phyloP scores from a whole-genome alignment of 64 coral and sea anemone genomes.

The Stichodactyla helianthus region DNA sequence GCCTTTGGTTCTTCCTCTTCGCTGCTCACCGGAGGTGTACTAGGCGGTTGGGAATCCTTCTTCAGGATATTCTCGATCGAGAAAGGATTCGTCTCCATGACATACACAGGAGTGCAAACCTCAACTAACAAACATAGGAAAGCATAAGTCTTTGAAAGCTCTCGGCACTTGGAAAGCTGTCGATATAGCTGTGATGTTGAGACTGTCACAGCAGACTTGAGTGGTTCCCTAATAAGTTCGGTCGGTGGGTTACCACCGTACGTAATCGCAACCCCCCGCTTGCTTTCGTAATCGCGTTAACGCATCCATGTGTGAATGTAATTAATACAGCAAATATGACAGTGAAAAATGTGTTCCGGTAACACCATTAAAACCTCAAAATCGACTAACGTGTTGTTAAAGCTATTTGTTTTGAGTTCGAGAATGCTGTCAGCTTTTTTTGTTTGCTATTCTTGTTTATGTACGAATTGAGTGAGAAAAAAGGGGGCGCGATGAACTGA shows the following conservation, averaged over 20 bases:
- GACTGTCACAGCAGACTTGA: neutral
- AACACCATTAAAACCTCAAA: slow-evolving; percentile 13
- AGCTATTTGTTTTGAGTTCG: neutral
- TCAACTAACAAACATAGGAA: neutral
- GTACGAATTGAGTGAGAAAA: neutral
- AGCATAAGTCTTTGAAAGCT: neutral
- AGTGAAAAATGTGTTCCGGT: slow-evolving; percentile 40
- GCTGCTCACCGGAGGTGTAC: neutral
- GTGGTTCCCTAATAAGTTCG: slow-evolving; percentile 17
- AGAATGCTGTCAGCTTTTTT: neutral
- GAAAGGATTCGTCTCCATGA: slow-evolving; percentile 56
- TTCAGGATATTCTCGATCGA: slow-evolving; percentile 64
- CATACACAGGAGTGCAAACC: neutral
- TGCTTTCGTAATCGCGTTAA: slow-evolving; percentile 29
- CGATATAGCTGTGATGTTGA: neutral
- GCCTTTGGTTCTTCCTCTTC: slow-evolving; percentile 24
- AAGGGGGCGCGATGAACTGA: neutral
- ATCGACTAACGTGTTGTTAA: neutral
- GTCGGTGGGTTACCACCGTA: slow-evolving; percentile 13
- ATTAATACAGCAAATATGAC: slow-evolving; percentile 27
- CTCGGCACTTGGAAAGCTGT: neutral
- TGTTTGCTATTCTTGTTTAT: neutral
- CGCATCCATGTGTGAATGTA: slow-evolving; percentile 30
- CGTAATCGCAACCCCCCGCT: slow-evolving; percentile 27
- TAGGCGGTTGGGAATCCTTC: slow-evolving; percentile 26